Percentiles rank a stretch among this genome's conserved stretches.
phyloP scores from a whole-genome alignment of 2,888 invertebrate species.

The Zhuqinia jingwanae region DNA sequence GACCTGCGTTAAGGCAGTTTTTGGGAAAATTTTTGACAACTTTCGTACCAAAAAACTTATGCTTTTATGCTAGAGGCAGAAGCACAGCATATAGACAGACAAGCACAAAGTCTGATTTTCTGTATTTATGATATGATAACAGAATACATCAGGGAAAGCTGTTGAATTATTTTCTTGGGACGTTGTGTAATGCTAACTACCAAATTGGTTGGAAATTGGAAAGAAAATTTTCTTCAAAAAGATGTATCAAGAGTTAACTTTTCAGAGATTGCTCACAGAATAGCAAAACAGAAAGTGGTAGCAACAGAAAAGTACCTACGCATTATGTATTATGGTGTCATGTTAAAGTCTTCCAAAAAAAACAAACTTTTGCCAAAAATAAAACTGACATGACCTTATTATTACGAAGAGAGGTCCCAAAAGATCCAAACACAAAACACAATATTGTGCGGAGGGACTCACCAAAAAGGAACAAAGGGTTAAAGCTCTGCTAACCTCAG shows the following conservation, averaged over 20 bases:
- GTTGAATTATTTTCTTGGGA: conserved; percentile 17
- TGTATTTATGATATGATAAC: conserved; percentile 17
- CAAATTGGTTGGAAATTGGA: conserved; percentile 42
- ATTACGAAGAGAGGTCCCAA: too few relatives aligned
- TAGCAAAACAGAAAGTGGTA: conserved; percentile 40
- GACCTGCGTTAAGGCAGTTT: conserved; percentile 70
- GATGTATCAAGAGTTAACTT: conserved; percentile 20
- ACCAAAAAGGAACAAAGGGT: background rate
- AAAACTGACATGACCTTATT: background rate
- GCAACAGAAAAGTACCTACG: too few relatives aligned
- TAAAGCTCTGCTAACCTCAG: conserved; percentile 25
- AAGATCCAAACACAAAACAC: too few relatives aligned
- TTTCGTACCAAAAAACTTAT: background rate
- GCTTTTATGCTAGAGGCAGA: background rate
- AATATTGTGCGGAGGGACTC: too few relatives aligned
- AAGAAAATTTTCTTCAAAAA: conserved; percentile 15
- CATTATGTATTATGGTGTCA: too few relatives aligned
- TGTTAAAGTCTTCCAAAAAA: too few relatives aligned
- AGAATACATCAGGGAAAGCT: conserved; percentile 23
- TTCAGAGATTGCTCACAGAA: conserved; percentile 35
- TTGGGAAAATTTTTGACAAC: conserved; percentile 43
- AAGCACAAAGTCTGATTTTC: background rate
- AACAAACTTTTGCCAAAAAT: too few relatives aligned
- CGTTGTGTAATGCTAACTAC: background rate
- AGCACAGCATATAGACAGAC: too few relatives aligned